These are phyloP conservation scores for Lagodon rhomboides DNA, from an alignment of 2,797 vertebrate species.

Conservation along the genomic window DNA sequence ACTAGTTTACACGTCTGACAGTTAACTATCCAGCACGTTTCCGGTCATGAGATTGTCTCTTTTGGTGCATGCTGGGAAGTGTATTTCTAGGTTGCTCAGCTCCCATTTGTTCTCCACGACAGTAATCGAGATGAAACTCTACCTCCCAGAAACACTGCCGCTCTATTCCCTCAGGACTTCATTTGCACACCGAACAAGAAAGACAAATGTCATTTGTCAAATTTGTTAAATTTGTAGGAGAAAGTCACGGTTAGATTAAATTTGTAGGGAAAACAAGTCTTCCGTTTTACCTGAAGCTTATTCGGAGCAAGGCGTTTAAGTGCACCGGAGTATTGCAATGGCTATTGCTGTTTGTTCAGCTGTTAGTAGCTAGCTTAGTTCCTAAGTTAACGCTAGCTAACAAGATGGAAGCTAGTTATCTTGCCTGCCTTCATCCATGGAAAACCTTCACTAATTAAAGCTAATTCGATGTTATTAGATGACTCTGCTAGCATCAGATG, in stretches of 20 bases:
- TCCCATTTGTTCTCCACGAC: fast-evolving
- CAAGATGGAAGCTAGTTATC: slow-evolving; percentile 51
- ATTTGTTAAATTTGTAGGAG: slow-evolving; percentile 25
- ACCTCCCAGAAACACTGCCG: slow-evolving; percentile 69
- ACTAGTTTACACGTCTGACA: no score
- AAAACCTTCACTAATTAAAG: not conserved
- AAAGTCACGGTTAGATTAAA: not conserved
- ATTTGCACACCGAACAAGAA: slow-evolving; percentile 56
- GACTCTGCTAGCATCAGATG: slow-evolving; percentile 29
- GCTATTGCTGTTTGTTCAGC: slow-evolving; percentile 2
- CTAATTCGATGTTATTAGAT: slow-evolving; percentile 29
- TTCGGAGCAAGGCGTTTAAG: not conserved
- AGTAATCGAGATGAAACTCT: slow-evolving; percentile 50
- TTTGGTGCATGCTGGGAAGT: slow-evolving; percentile 71
- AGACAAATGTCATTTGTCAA: slow-evolving; percentile 56
- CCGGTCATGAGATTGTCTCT: slow-evolving; percentile 75
- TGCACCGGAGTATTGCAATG: slow-evolving; percentile 5
- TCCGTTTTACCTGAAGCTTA: not conserved
- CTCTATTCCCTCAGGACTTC: slow-evolving; percentile 62
- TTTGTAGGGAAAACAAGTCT: not conserved
- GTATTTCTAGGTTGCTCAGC: slow-evolving; percentile 19
- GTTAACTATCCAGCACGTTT: slow-evolving; percentile 3
- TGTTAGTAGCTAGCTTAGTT: slow-evolving; percentile 27
- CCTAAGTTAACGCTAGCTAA: slow-evolving; percentile 27
- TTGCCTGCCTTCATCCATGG: slow-evolving; percentile 16